Percentiles rank a stretch among this genome's conserved stretches.
Conservation (phyloP, 2,113 vertebrate species). For the Misgurnus mizolepis region DNA sequence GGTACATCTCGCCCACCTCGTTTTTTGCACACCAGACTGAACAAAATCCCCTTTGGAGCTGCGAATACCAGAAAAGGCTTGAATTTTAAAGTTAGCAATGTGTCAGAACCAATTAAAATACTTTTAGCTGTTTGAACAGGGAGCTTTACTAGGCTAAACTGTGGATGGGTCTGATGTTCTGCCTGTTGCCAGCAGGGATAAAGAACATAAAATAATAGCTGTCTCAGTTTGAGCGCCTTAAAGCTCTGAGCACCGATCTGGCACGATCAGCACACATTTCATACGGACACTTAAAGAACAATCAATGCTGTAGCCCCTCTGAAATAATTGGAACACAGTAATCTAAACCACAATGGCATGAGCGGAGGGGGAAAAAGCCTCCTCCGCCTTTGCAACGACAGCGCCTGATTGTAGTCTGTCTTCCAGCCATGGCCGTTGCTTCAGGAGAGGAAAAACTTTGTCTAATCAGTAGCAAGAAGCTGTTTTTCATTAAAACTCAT, state of each 20-base stretch:
- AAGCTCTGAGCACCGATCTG: conserved; percentile 50
- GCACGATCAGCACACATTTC: conserved; percentile 63
- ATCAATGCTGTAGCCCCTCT: conserved; percentile 59
- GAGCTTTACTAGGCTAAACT: conserved; percentile 42
- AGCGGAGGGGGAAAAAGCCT: conserved; percentile 48
- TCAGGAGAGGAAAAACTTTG: conserved; percentile 49
- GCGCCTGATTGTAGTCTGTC: conserved; percentile 40
- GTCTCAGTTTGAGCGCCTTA: conserved; percentile 50
- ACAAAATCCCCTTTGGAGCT: conserved; percentile 18
- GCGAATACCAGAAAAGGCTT: conserved; percentile 21
- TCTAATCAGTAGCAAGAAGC: conserved; percentile 40
- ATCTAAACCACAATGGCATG: conserved; percentile 53
- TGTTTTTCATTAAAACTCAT: conserved; percentile 56
- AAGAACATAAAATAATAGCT: conserved; percentile 34
- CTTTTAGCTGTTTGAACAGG: conserved; percentile 40
- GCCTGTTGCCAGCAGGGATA: conserved; percentile 16
- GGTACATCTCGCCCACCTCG: background rate
- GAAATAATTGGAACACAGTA: conserved; percentile 42
- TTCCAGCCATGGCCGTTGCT: conserved; percentile 33
- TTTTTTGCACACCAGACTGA: conserved; percentile 14
- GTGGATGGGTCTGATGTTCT: conserved; percentile 51
- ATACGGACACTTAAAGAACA: conserved; percentile 71
- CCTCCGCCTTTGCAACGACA: conserved; percentile 20
- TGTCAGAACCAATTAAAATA: conserved; percentile 50
- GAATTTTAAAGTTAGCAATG: conserved; percentile 49